Conservation (phyloP, 2,888 invertebrate genomes). For the Cephus rjabovi region DNA sequence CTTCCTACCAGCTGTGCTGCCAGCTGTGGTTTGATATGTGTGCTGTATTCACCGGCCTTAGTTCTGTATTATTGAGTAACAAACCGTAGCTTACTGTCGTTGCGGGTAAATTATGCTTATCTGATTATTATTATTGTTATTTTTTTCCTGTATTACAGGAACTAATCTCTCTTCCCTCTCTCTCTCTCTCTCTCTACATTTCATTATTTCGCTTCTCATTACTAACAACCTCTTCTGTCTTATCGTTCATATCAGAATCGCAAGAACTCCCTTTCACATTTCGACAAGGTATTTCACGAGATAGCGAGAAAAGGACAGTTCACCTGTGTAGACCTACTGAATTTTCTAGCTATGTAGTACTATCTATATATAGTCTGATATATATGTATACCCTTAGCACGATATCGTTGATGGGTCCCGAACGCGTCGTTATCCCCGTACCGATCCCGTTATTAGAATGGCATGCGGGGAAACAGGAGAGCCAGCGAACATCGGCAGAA, state of each 20-base stretch:
- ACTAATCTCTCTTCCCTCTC: too few species aligned
- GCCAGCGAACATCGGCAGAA: conserved; percentile 24
- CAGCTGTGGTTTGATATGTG: not conserved
- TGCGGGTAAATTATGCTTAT: not conserved
- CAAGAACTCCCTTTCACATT: not conserved
- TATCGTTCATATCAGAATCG: not conserved
- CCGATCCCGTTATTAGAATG: conserved; percentile 50
- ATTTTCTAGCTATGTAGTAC: not conserved
- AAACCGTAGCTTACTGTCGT: not conserved
- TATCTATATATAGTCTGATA: not conserved
- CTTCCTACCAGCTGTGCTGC: not conserved
- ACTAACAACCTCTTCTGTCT: too few species aligned
- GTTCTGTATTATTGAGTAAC: not conserved
- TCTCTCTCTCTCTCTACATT: too few species aligned
- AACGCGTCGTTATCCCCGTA: not conserved
- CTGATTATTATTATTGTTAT: not conserved
- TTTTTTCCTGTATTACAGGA: too few species aligned
- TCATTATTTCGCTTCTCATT: too few species aligned
- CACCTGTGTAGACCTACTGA: not conserved
- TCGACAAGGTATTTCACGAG: not conserved
- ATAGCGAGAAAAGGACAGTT: not conserved
- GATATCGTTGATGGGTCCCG: not conserved
- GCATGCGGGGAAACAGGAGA: conserved; percentile 40
- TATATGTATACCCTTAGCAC: not conserved
- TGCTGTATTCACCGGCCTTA: not conserved